Base-by-base conservation (phyloP, 2,113 vertebrate species). In the Alligator sinensis region DNA sequence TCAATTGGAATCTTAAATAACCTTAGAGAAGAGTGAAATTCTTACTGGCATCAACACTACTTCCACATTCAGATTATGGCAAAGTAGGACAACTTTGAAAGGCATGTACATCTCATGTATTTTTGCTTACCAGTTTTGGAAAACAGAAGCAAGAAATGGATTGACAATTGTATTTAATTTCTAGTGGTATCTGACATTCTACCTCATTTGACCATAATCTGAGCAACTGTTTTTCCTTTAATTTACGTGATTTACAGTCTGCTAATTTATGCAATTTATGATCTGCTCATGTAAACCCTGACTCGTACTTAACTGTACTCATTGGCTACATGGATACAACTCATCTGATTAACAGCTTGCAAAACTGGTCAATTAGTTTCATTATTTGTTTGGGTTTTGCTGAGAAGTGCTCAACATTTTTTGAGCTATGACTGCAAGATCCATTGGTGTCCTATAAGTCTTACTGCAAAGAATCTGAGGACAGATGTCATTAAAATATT, bases 31-130 rank as follows among this genome's bases (percentile, higher is more conserved):
- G 64, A 83, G 60, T 89, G 64, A 83, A 17, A 77, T 8, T 76
- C 82, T 61, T 18, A 68, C 58, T 57, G 64, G 60, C 64, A 90
- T 74, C 87, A 87, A 68, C 54, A 90, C 28, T 25, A 93, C 64
- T 47, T 64, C 47, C 72, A 74, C 21, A 38, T 61, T 86, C 75
- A 80, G 30, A 86, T 80, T 22, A 5, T 11, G 21, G 61, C 27
- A 91, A 75, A 86, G 86, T 2, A 84, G 13, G 47, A 47, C 47
- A 84, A 47, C 60, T 90, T 77, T 34, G 30, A 61, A 93, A 84
- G 47, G 83, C 27, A 64, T 0, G 1, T 10, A 54, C 10, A 13
- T 25, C 76, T 77, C 34, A 91, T 5, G 89, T 80, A 16, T 61
- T 87, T 82, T 88, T 89, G 58, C 38, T 78, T 94, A 58, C 22